Base-by-base conservation (phyloP, 2,797 vertebrate species). In the Acipenser oxyrinchus region DNA sequence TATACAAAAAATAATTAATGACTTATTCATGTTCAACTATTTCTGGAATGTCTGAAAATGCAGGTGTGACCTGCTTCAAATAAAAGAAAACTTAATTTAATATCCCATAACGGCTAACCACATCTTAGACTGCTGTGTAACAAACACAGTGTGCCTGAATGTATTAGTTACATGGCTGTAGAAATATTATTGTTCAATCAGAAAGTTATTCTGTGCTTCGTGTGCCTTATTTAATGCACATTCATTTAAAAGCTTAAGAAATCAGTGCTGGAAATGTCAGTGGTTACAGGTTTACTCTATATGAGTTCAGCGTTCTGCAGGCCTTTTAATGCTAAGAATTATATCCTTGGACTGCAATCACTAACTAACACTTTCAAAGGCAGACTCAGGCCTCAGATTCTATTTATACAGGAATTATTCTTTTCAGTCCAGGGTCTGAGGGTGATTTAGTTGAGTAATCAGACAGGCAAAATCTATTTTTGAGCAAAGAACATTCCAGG, bases 41-140 rank as follows among this genome's bases (percentile, higher is more conserved):
- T 68, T 66, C 48, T 72, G 58, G 79, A 72, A 81, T 68, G 58
- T 62, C 75, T 79, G 64, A 72, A 76, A 76, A 70, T 63, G 58
- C 23, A 71, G 53, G 65, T 69, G n/a, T 71, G 15, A 60, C 61
- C 49, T 51, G 68, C 62, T 74, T 65, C 65, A 68, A 77, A 67
- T 66, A 69, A 70, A 51, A 71, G 53, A 79, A 75, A 74, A 79
- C 53, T 55, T 4, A 10, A 55, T 55, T 55, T 10, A 55, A 10
- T 10, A 55, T 10, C 9, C 6, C 53, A 55, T 6, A 10, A n/a
- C 4, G 53, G n/a, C 9, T 55, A 55, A 55, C 53, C 53, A 10
- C 53, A 55, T 10, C 53, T 6, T 8, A 55, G n/a, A 55, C 4
- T 55, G 53, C 53, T n/a, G n/a, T 55, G 7, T 1, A 55, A 55